Base-by-base conservation (phyloP, 2,113 vertebrate genomes). In the Triplophysa siluroides region DNA sequence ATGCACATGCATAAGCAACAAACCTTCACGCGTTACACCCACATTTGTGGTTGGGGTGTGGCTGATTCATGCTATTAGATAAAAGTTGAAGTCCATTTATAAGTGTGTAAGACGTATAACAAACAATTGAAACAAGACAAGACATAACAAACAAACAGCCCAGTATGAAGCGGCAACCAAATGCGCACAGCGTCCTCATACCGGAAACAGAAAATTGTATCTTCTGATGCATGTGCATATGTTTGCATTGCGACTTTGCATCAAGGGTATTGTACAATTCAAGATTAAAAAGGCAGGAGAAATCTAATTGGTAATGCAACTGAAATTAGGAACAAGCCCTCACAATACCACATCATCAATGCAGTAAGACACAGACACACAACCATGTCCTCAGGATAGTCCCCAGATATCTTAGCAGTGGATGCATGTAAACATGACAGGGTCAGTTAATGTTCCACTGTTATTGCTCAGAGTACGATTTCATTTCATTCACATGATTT, bases 371-470 rank as follows among this genome's bases (percentile, higher is more conserved):
- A n/a, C n/a, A n/a, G 60, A 33, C 45, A 76, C 50, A 52, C 4
- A 4, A 58, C 1, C 43, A 45, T 76, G 45, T 76, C 61, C 47
- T 75, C 71, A 19, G 43, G 56, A 38, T 54, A 24, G 24, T 52
- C 21, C 6, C 21, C 19, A 50, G 9, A 61, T 47, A 75, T 63
- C 14, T 61, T 62, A 13, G 41, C 21, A 62, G 61, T 50, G 45
- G 19, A 62, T 63, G 24, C 29, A 63, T 33, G 21, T 21, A 63
- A 72, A 54, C 33, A 43, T 52, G 60, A 33, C 61, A 72, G 24
- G 60, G 58, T 50, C 61, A 64, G 60, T 65, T 64, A 63, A 72
- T 79, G 60, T 18, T 80, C 64, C 29, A 24, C 29, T 65, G 69
- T 50, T 54, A 26, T 19, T 33, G 50, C 21, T 56, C 19, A 50